Conservation (phyloP, 2,113 vertebrate genomes). For the Perccottus glenii region DNA sequence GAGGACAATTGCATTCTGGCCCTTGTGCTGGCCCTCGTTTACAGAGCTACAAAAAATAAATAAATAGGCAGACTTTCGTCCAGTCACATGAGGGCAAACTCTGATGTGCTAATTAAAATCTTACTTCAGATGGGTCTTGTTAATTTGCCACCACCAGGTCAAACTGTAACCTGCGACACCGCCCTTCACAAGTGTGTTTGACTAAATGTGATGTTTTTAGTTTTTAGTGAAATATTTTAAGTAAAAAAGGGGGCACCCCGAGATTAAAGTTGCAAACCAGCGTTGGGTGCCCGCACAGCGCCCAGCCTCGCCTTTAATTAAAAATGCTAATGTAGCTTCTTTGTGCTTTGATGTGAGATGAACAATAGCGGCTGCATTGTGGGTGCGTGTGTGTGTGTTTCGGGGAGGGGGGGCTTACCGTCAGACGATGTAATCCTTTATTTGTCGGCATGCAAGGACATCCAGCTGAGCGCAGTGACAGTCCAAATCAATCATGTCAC, state of each 20-base stretch:
- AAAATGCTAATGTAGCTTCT: constrained; percentile 88
- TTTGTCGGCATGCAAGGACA: constrained; percentile 64
- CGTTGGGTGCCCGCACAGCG: constrained; percentile 76
- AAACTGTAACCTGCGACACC: constrained; percentile 38
- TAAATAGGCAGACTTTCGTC: constrained; percentile 57
- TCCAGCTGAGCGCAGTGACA: constrained; percentile 74
- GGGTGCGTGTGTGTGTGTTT: constrained; percentile 31
- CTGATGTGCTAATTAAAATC: constrained; percentile 69
- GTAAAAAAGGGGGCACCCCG: constrained; percentile 39
- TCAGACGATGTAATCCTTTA: constrained; percentile 73
- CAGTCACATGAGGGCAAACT: constrained; percentile 52
- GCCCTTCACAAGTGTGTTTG: constrained; percentile 35
- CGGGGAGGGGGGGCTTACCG: constrained; percentile 43
- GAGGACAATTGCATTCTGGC: constrained; percentile 45
- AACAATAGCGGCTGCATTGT: constrained; percentile 83
- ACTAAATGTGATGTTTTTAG: constrained; percentile 27
- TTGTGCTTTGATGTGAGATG: constrained; percentile 90
- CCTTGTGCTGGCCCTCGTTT: constrained; percentile 52
- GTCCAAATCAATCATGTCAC: constrained; percentile 77
- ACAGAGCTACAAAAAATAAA: constrained; percentile 29
- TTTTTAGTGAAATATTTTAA: constrained; percentile 35
- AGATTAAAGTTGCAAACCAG: constrained; percentile 80
- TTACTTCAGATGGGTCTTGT: constrained; percentile 66
- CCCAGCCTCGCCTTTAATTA: constrained; percentile 85
- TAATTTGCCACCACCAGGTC: constrained; percentile 64